Base-by-base conservation (phyloP, 2,113 vertebrate genomes). In the Prinia subflava region DNA sequence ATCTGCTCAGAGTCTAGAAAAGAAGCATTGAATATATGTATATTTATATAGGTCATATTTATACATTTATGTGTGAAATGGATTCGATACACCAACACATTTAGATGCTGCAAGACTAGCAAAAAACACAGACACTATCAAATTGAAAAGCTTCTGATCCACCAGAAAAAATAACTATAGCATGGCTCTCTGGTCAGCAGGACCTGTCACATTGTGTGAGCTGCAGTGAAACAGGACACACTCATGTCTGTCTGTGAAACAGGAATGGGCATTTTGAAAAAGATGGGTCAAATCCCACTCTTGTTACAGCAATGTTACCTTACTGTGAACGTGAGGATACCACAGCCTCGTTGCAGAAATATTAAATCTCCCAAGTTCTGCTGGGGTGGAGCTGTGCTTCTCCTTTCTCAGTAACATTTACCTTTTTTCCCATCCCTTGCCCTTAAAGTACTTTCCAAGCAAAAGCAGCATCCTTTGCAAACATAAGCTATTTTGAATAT, bases 1-100 rank as follows among this genome's bases (percentile, higher is more conserved):
- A 97, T 97, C 97, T 97, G 97, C 94, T 97, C 89, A 35, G 93
- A 91, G 94, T 90, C 95, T 97, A 85, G 87, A 94, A 96, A 90
- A 96, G 77, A 91, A 67, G 74, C 41, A 96, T 52, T 92, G 91
- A 94, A 92, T 90, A 50, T 35, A 96, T 93, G 91, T 94, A 82
- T 91, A 91, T 92, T 94, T 94, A 94, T 89, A 95, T 89, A 93
- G 92, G 94, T 95, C 95, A 95, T 83, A 95, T 96, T 93, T 95
- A 94, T 90, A 94, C 87, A 82, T 84, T 94, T 87, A 89, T 59
- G 80, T 90, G 91, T 89, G 89, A 95, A 96, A 95, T 71, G 37
- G 79, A 87, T 94, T 93, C 7, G 52, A 95, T 31, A 91, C 78
- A 96, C 65, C 94, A 97, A 97, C 96, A 97, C 92, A 94, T 97